Conservation (phyloP, 2,113 vertebrate species). For the Zosterops hypoxanthus region DNA sequence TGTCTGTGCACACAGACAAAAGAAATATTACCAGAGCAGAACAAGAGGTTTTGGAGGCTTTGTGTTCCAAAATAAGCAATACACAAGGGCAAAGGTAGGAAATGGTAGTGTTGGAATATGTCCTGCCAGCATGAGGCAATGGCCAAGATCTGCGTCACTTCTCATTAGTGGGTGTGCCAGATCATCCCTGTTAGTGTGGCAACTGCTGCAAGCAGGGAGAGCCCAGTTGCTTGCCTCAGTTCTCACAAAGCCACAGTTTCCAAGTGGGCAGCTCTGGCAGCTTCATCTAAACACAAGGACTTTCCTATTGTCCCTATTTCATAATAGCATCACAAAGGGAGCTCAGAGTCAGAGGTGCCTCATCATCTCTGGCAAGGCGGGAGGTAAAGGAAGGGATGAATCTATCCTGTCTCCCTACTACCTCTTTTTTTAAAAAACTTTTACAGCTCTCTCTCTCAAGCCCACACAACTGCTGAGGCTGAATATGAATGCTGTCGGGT, state of each 20-base stretch:
- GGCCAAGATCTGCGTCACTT: neutral
- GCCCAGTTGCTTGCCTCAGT: neutral
- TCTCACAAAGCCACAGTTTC: neutral
- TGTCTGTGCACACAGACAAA: neutral
- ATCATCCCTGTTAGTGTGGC: neutral
- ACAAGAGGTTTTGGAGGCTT: neutral
- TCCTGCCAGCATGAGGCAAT: neutral
- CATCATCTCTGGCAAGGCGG: neutral
- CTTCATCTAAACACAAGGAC: neutral
- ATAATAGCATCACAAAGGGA: neutral
- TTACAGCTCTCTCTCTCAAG: neutral
- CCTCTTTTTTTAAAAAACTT: neutral
- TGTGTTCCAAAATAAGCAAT: neutral
- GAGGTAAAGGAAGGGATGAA: neutral
- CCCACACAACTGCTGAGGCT: neutral
- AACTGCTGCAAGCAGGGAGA: neutral
- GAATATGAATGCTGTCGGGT: neutral
- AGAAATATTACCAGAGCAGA: neutral
- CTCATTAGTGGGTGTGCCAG: neutral
- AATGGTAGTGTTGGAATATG: neutral
- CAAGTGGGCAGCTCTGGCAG: neutral
- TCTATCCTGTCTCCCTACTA: neutral
- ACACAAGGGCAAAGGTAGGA: neutral
- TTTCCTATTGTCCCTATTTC: neutral
- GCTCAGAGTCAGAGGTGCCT: rapidly evolving